Percentiles rank a stretch among this genome's conserved stretches.
These are phyloP conservation scores for Pogonomyrmex californicus DNA, from an alignment of 1,140 invertebrate species.

Conservation along the genomic window DNA sequence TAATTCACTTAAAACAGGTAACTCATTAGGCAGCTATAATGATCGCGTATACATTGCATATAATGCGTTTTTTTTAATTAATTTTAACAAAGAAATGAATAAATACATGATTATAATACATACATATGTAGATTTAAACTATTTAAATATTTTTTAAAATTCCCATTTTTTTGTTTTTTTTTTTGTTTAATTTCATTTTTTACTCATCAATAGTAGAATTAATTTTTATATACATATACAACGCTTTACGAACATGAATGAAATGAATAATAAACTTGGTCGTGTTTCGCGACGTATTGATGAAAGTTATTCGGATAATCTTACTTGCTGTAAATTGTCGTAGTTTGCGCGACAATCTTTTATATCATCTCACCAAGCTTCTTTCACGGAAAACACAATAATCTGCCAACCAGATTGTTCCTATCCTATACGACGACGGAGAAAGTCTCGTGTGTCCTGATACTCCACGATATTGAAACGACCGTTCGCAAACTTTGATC, in stretches of 20 bases:
- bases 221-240: background rate
- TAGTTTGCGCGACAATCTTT: slow-evolving; percentile 32
- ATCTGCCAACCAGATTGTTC: slow-evolving; percentile 41
- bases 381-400: slow-evolving; percentile 33
- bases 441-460: slow-evolving; percentile 31
- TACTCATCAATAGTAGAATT: background rate
- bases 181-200: background rate
- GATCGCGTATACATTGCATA: background rate
- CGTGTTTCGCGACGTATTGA: slow-evolving; percentile 7
- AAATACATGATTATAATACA: background rate
- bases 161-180: background rate
- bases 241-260: background rate
- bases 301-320: background rate
- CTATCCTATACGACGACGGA: background rate
- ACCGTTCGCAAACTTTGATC: slow-evolving; percentile 86
- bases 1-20: background rate
- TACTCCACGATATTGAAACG: slow-evolving; percentile 81
- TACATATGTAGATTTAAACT: background rate
- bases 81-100: background rate
- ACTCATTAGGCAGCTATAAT: background rate
- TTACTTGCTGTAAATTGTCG: slow-evolving; percentile 24
- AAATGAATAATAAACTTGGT: background rate
- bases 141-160: background rate
- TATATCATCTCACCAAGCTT: slow-evolving; percentile 31
- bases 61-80: background rate